Conservation (phyloP, 2,113 vertebrate genomes). For the Syrrhaptes paradoxus region DNA sequence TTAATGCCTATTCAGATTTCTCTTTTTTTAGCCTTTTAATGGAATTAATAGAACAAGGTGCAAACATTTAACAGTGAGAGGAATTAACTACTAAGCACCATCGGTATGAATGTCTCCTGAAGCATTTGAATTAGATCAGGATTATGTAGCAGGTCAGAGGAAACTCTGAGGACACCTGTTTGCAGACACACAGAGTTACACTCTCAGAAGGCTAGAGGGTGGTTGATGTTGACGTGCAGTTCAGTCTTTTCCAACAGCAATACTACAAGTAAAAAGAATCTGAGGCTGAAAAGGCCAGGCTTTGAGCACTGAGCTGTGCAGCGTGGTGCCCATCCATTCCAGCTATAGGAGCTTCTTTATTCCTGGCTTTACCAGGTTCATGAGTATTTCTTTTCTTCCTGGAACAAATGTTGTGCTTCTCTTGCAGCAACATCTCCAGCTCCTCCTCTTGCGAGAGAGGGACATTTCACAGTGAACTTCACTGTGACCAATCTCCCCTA, state of each 20-base stretch:
- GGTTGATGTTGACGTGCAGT: background rate
- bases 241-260: background rate
- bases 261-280: background rate
- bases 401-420: background rate
- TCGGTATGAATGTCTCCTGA: background rate
- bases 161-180: background rate
- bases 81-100: background rate
- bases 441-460: background rate
- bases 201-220: background rate
- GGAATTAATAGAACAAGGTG: background rate
- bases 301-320: background rate
- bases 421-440: background rate
- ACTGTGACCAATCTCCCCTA: background rate
- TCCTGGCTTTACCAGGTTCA: background rate
- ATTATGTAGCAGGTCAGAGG: background rate
- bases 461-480: conserved; percentile 9
- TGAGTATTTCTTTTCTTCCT: background rate
- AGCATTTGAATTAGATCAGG: background rate
- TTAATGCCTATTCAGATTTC: background rate
- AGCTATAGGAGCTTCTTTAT: background rate
- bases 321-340: background rate
- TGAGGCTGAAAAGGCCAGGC: background rate
- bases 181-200: background rate
- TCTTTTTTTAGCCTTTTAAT: background rate
- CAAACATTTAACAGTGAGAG: background rate